Base-by-base conservation (phyloP, 2,888 invertebrate species). In the Ophion obscuratus region DNA sequence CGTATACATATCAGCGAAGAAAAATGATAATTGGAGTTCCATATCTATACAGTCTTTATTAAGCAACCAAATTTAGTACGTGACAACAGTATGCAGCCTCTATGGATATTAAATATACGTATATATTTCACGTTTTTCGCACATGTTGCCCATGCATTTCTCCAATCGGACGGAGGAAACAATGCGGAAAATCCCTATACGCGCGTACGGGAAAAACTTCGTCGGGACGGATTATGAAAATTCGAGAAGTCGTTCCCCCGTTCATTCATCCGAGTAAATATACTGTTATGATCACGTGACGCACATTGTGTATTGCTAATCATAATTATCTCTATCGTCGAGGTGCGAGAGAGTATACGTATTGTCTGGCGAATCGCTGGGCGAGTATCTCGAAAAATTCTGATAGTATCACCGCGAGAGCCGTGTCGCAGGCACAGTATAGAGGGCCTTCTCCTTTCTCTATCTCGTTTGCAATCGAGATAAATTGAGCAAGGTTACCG, bases 281-380 rank as follows among this genome's bases (percentile, higher is more conserved):
- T 31, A 74, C 40, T 83, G 73, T 83, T 86, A 74, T 83, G 83
- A 83, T 86, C 80, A 83, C 85, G 85, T 86, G 85, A 80, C 73
- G 53, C 5, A 62, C 27, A 14, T 79, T 62, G 47, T 83, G 47
- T 73, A 70, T 81, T 73, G 73, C 76, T 68, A 44, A 77, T 77
- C 73, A 77, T 73, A 83, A 81, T 81, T 77, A 83, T 86, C 83
- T 80, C 62, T 53, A 47, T 64, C 40, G 24, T 80, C 76, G 76
- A 81, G 76, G 83, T 76, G 47, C 64, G 75, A 76, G 53, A 53
- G 53, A 53, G 53, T 4, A 70, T 20, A 76, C 20, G 24, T 64
- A 80, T 73, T 64, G 59, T 71, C 57, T 77, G 47, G n/a, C 57
- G 67, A 67, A 77, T 61, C 81, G 77, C 17, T 53, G 14, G 11